Conservation (phyloP, 2,888 invertebrate genomes). For the Rhodophaea formosa region DNA sequence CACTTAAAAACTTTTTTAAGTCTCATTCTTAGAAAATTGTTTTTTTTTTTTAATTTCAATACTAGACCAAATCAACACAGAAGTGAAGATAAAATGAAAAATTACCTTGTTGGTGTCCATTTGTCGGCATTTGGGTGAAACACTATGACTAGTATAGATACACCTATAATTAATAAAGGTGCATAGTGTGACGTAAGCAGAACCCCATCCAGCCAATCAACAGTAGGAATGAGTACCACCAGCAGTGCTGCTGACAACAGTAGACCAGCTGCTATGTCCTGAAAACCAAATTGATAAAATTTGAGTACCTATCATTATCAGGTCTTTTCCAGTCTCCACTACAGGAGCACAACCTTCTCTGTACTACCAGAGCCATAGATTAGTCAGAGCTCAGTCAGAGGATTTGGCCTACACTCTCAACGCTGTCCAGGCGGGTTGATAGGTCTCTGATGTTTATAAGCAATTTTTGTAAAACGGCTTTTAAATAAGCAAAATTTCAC, state of each 20-base stretch:
- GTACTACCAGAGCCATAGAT: no score
- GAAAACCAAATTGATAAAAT: conserved; percentile 42
- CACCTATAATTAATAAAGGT: conserved; percentile 82
- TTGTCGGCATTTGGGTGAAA: conserved; percentile 91
- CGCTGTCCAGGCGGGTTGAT: no score
- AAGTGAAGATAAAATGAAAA: neutral
- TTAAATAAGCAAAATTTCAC: no score
- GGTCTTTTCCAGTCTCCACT: no score
- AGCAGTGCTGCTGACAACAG: conserved; percentile 85
- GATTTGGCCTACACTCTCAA: no score
- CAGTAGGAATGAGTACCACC: conserved; percentile 86
- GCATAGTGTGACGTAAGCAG: conserved; percentile 85
- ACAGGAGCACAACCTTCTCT: no score
- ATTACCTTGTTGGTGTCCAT: conserved; percentile 93
- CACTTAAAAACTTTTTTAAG: no score
- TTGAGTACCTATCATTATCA: no score
- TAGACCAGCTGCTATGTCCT: conserved; percentile 93
- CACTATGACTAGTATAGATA: conserved; percentile 85
- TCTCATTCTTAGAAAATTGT: no score
- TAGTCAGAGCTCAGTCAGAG: no score
- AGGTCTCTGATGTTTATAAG: neutral
- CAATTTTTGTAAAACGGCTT: no score
- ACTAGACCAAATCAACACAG: neutral
- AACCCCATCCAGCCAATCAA: conserved; percentile 87
- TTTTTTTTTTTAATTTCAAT: no score